Evolutionary conservation across 2,888 invertebrate genomes (phyloP), one percentile per base, ranked within the genome.

Genomic region (Chymomyza amoena): DNA sequence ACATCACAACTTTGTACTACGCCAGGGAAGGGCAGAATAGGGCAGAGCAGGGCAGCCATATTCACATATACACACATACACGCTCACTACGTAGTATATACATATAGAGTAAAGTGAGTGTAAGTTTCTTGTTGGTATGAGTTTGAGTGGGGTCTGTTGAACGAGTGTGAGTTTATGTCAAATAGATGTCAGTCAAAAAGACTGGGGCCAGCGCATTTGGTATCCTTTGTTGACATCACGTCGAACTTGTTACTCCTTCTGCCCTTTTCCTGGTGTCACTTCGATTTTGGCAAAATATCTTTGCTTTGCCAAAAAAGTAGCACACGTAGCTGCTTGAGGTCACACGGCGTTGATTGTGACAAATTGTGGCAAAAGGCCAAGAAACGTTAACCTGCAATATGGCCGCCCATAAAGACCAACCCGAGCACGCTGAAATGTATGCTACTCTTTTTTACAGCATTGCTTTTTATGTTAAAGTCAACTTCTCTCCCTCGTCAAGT

Each of bases 191-290:
- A 69, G 68, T 56, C 61, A 68, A 63, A 68, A 63, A 60, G 72
- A 61, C 63, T 60, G 52, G 4, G 28, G 20, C 16, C 54, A 54
- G 16, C 54, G 54, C 15, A 54, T 73, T 61, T 66, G 66, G 3
- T 76, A 70, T 64, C 79, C 75, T 80, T 76, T 84, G 86, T 79
- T 84, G 84, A 79, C 84, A 86, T 80, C 81, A 84, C 86, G 84
- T 86, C 72, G 80, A 74, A 76, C 76, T 79, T 80, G 79, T 77
- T 86, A 77, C 71, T 45, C 13, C 39, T 45, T 45, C 13, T 45
- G 13, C 39, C 39, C 39, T 45, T 45, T 13, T 45, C 13, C 39
- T 69, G 74, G 72, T 81, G 75, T 84, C 76, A 79, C 71, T 79
- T 68, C 64, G 72, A 80, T 81, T 80, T 80, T 70, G 67, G 76